Evolutionary conservation across 2,113 vertebrate genomes (phyloP), one percentile per base, ranked within the genome.

Genomic region (Formicarius rufipectus): DNA sequence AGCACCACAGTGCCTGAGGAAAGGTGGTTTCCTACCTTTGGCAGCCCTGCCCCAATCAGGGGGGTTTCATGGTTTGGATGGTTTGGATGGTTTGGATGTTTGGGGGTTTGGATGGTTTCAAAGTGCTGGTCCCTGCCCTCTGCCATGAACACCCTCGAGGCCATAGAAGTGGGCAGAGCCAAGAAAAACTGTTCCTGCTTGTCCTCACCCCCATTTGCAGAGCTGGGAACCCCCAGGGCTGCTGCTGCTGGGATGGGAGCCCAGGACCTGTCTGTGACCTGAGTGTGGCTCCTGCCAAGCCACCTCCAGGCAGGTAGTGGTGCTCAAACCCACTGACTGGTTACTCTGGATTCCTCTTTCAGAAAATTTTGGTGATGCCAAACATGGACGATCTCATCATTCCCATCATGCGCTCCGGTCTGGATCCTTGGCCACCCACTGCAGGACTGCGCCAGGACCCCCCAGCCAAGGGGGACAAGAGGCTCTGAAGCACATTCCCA

Each of bases 351-450:
- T 76, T 45, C 63, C 33, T 85, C 77, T 83, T 95, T 8, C 95
- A 99, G 99, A 99, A 99, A 98, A 98, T 99, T 39, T 96, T 99
- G 97, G 99, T 99, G 58, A 98, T 99, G 97, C 98, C 99, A 49
- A 99, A 99, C 97, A 99, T 99, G 99, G 99, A 99, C 1, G 99
- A 99, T 84, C 97, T 99, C 91, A 98, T 98, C 92, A 47, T 99
- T 25, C 98, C 99, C 31, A 97, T 99, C 93, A 99, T 99, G 99
- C 92, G 96, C 66, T 98, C 98, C 4, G 97, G 94, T 39, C 64
- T 98, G 91, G 98, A 98, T 22, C 87, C 85, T 52, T 96, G 92
- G 64, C 87, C 68, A 13, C 91, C 91, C 53, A 4, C 55, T 4
- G 66, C 13, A 16, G 95, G 40, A 23, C 81, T 69, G 39, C 94